These are phyloP conservation scores for Pseudopipra pipra DNA, from an alignment of 2,113 vertebrate species.

Conservation along the genomic window DNA sequence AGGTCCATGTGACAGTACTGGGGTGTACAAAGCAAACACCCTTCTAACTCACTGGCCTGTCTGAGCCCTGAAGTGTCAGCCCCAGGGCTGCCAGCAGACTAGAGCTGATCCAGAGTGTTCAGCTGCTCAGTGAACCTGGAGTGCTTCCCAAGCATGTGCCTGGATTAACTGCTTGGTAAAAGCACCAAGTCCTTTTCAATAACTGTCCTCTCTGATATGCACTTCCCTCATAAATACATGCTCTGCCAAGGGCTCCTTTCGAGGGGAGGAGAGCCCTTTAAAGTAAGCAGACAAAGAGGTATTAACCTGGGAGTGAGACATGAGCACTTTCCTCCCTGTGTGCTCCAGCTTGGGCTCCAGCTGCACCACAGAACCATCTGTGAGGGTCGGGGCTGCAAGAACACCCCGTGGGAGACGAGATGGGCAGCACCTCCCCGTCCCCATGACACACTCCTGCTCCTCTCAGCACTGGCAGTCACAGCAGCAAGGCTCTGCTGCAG, in stretches of 20 bases:
- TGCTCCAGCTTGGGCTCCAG: not conserved
- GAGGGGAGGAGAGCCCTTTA: not conserved
- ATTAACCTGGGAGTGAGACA: not conserved
- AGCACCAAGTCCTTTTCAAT: not conserved
- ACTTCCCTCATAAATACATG: not conserved
- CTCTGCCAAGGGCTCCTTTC: not conserved
- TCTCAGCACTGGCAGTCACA: not conserved
- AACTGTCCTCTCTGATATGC: not conserved
- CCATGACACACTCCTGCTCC: not conserved
- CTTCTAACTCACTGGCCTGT: not conserved
- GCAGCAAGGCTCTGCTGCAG: not conserved
- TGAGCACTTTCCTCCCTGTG: fast-evolving
- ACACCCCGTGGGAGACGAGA: fast-evolving
- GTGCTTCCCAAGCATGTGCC: not conserved
- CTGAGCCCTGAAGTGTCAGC: not conserved
- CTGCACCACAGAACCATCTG: not conserved
- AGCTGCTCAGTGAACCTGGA: not conserved
- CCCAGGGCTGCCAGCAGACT: not conserved
- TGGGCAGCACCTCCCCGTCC: not conserved
- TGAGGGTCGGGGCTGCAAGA: fast-evolving
- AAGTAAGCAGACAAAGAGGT: not conserved
- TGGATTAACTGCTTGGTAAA: not conserved
- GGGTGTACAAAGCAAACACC: not conserved
- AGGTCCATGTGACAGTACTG: not conserved
- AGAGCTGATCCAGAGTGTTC: not conserved